phyloP scores from a whole-genome alignment of 2,113 vertebrate species.

The Lasiurus cinereus region DNA sequence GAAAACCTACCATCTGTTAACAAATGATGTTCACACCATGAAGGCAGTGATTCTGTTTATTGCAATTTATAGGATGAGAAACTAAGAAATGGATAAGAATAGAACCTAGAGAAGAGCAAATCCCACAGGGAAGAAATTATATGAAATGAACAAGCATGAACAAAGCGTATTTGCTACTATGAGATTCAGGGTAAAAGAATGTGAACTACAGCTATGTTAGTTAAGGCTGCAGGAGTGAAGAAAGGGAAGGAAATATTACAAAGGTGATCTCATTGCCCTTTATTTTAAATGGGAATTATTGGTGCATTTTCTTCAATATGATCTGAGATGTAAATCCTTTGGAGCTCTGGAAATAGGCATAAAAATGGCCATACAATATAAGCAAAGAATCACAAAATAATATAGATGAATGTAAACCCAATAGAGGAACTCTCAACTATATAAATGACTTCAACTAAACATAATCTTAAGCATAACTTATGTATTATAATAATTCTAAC shows the following conservation, averaged over 20 bases:
- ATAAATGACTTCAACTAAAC: background rate
- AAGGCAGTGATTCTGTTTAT: conserved; percentile 69
- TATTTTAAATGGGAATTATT: conserved; percentile 18
- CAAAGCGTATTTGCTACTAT: conserved; percentile 31
- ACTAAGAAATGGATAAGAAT: conserved; percentile 60
- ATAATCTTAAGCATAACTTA: background rate
- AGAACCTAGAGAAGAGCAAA: conserved; percentile 62
- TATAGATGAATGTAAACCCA: background rate
- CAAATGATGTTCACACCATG: conserved; percentile 65
- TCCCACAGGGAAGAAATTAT: conserved; percentile 36
- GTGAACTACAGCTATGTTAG: background rate
- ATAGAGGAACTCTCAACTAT: background rate
- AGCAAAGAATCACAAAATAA: conserved; percentile 24
- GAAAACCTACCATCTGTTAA: conserved; percentile 84
- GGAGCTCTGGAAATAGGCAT: background rate
- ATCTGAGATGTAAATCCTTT: conserved; percentile 21
- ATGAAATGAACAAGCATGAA: conserved; percentile 37
- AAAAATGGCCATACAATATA: background rate
- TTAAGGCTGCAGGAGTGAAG: background rate
- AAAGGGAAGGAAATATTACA: background rate
- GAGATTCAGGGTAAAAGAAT: background rate
- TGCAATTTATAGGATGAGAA: conserved; percentile 62
- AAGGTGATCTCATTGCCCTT: background rate
- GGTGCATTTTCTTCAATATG: background rate
- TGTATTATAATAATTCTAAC: background rate